A percentile compares a stretch with the other conserved stretches of the same genome.
These are phyloP conservation scores for Bradypus variegatus DNA, from an alignment of 2,797 vertebrate species.

Conservation along the genomic window DNA sequence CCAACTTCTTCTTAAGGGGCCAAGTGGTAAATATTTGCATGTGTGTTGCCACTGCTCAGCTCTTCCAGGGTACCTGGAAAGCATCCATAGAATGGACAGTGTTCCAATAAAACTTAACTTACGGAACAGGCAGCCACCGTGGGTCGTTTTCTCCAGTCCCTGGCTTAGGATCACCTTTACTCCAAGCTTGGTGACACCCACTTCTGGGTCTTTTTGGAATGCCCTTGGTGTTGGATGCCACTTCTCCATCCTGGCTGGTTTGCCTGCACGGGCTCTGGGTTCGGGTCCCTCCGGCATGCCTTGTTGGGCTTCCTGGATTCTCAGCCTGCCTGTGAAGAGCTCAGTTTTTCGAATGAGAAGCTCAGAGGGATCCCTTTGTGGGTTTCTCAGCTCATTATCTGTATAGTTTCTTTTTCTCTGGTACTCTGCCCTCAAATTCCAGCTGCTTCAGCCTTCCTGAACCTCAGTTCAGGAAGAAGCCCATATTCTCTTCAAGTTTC, in stretches of 20 bases:
- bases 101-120: too few relatives aligned
- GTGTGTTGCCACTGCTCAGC: background rate
- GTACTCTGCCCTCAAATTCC: too few relatives aligned
- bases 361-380: background rate
- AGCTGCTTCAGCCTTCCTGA: too few relatives aligned
- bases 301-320: background rate
- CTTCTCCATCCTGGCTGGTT: background rate
- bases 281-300: background rate
- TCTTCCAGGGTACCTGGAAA: background rate
- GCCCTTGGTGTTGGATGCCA: background rate
- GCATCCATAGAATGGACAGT: background rate
- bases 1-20: background rate
- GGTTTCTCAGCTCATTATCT: background rate
- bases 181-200: background rate
- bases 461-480: background rate
- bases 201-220: background rate
- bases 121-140: background rate
- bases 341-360: background rate
- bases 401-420: too few relatives aligned
- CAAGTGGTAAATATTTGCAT: background rate
- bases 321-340: background rate
- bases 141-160: background rate
- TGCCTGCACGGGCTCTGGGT: too few relatives aligned
- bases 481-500: fast-evolving
- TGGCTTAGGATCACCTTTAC: background rate